Evolutionary conservation across 2,888 invertebrate species (phyloP), one percentile per base, ranked within the genome.

Genomic region (Branchipolynoe longqiensis): DNA sequence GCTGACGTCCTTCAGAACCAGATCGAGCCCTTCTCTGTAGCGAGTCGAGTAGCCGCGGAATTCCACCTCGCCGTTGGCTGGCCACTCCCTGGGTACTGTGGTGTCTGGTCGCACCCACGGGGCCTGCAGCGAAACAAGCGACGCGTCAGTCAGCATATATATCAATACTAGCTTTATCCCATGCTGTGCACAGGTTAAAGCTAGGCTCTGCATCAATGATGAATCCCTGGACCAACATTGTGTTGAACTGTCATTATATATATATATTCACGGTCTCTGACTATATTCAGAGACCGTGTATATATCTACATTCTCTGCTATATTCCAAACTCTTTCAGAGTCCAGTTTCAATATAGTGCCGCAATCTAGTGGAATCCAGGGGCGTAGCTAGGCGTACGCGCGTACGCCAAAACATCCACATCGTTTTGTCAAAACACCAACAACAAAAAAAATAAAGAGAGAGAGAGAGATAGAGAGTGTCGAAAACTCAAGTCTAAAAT

Each of bases 1-100:
- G 28, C 28, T 31, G 58, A 82, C 33, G 1, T 82, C 56, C 59
- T 82, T 81, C 36, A 88, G 62, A 56, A 87, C 87, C 40, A 86
- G 84, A 91, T 98, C 98, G 83, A 97, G 94, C 14, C 87, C 88
- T 38, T 41, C 56, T 64, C 88, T 69, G 81, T 88, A 88, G 22
- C 87, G 83, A 12, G 87, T 86, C 2, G 81, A 85, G 82, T 88
- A 88, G 73, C 90, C 86, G 0, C 89, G 59, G 69, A 94, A 90
- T 6, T 85, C 74, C 25, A 93, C 90, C 14, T 89, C 89, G 38
- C 93, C 93, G 12, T 89, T 73, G 3, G 86, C 81, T 1, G 93
- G 93, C 93, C 93, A 94, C 31, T 86, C 4, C n/a, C 38, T 36
- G 38, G 18, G 18, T 8, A n/a, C 25, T n/a, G 6, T 8, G 22